Evolutionary conservation across 1,140 invertebrate species (phyloP), one percentile per base, ranked within the genome.

Genomic region (Drosophila gunungcola): DNA sequence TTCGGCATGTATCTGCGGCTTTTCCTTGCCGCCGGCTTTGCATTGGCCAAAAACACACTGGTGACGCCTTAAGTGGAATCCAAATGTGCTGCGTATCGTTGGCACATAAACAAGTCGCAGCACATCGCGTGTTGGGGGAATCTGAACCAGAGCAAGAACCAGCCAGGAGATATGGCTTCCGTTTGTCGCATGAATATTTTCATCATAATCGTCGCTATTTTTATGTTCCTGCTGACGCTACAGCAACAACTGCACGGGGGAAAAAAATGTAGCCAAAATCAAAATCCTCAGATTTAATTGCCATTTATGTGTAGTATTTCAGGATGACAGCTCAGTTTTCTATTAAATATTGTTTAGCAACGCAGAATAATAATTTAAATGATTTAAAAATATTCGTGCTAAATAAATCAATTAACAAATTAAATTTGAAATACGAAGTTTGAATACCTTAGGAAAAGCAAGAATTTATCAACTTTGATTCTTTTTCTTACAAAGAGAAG

Each of bases 101-200:
- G 75, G 70, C 79, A 88, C 83, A 86, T 83, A 82, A 86, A 83
- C 83, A 88, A 77, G 53, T 79, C 34, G 54, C 56, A 67, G 39
- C 48, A 27, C 54, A 41, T 64, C 46, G 73, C 61, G 56, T 63
- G 60, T 34, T 12, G 36, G 21, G 63, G 68, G 61, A 51, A 62
- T 4, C 11, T 4, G 7, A n/a, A n/a, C 11, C 45, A 32, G 11
- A n/a, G n/a, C 11, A 25, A 32, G 11, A 49, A 63, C 52, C 73
- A 74, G 78, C 74, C 69, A 46, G 61, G 38, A 68, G 64, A 68
- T 68, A 78, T 69, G 80, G 62, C 56, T 83, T 83, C 67, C 79
- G 83, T 83, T 85, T 80, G 79, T 83, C 83, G 76, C 76, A 89
- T 89, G 84, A 86, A 86, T 89, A 89, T 86, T 86, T 86, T 89